Conservation (phyloP, 2,797 vertebrate species). For the Morus bassanus region DNA sequence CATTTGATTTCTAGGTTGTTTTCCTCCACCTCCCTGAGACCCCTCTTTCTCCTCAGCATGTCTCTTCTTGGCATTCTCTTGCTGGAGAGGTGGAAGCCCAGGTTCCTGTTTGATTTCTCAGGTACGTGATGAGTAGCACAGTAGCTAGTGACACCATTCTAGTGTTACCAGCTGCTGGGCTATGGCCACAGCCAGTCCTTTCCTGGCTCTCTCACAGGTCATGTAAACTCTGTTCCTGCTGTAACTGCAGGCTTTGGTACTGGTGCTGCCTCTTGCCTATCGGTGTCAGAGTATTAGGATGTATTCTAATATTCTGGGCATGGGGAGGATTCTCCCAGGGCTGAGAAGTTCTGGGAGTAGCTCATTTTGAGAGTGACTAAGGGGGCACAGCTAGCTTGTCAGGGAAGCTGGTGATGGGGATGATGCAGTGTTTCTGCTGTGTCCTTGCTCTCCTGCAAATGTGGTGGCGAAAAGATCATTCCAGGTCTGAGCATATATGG, state of each 20-base stretch:
- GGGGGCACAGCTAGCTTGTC: not conserved
- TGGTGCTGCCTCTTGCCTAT: not conserved
- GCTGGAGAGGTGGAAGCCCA: constrained; percentile 92
- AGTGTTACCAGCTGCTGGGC: not conserved
- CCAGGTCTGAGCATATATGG: not conserved
- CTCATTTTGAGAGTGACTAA: not conserved
- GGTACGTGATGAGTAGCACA: constrained; percentile 70
- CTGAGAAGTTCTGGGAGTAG: not conserved
- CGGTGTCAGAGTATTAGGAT: not conserved
- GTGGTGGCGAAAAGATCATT: not conserved
- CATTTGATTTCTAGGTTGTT: constrained; percentile 82
- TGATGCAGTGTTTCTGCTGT: not conserved
- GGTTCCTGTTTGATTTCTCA: constrained; percentile 79
- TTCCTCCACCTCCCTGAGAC: constrained; percentile 90
- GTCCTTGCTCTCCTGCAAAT: not conserved
- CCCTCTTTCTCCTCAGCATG: constrained; percentile 88
- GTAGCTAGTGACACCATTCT: not conserved
- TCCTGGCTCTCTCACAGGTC: not conserved
- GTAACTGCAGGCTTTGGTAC: not conserved
- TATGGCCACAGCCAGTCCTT: not conserved
- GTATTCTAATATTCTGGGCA: not conserved
- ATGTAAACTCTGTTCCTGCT: not conserved
- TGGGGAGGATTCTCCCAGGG: not conserved
- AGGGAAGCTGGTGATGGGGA: not conserved
- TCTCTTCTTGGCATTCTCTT: constrained; percentile 87